Evolutionary conservation across 2,888 invertebrate genomes (phyloP).

Genomic region (Bruchidius siliquastri): DNA sequence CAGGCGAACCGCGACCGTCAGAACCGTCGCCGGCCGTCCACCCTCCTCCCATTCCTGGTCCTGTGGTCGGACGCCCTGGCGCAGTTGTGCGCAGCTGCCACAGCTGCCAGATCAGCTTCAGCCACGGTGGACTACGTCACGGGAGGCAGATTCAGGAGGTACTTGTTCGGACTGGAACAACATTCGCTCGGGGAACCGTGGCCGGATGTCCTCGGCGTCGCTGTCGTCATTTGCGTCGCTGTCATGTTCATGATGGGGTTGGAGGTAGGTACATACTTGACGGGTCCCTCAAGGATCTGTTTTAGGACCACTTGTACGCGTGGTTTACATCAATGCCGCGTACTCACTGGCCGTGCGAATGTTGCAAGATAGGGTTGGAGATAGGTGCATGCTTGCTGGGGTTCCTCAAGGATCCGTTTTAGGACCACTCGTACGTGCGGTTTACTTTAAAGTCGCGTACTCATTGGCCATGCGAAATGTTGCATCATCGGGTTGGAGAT

Average conservation of each 20-base stretch:
- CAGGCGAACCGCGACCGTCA: neutral
- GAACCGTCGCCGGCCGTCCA: constrained; percentile 42
- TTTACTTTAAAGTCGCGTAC: too few relatives aligned
- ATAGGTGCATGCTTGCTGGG: constrained; percentile 37
- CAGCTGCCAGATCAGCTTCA: constrained; percentile 58
- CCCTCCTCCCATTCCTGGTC: constrained; percentile 55
- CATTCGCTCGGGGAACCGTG: constrained; percentile 58
- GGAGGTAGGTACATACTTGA: constrained; percentile 47
- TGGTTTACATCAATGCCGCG: too few relatives aligned
- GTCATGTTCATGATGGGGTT: constrained; percentile 61
- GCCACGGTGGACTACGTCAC: constrained; percentile 61
- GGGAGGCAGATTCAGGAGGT: constrained; percentile 55
- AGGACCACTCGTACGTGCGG: too few relatives aligned
- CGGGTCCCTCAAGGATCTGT: too few relatives aligned
- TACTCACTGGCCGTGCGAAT: too few relatives aligned
- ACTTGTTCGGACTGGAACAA: constrained; percentile 57
- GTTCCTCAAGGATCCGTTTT: too few relatives aligned
- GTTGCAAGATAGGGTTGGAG: constrained; percentile 62
- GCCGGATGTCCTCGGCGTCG: constrained; percentile 61
- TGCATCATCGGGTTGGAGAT: constrained; percentile 63
- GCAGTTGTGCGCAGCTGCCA: constrained; percentile 57
- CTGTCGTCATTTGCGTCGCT: constrained; percentile 57
- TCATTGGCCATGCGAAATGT: too few relatives aligned
- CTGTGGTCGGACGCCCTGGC: constrained; percentile 59
- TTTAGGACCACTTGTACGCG: too few relatives aligned